Evolutionary conservation across 2,888 invertebrate genomes (phyloP).

Genomic region (Agonopterix subpropinquella): DNA sequence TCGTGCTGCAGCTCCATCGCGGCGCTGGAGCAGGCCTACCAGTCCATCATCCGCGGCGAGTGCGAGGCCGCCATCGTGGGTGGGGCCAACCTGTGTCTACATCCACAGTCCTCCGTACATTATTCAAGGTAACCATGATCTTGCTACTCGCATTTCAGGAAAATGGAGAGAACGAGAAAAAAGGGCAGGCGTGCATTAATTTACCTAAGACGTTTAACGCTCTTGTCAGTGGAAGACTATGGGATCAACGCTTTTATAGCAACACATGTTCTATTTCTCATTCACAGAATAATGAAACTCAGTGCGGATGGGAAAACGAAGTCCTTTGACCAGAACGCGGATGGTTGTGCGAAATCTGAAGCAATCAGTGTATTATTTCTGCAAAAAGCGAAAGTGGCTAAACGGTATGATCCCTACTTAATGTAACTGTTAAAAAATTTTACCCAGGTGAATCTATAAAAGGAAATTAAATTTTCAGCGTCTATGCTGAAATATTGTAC

Average conservation of each 20-base stretch:
- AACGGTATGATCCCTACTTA: conserved; percentile 34
- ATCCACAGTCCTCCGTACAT: conserved; percentile 62
- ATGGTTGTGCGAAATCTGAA: conserved; percentile 87
- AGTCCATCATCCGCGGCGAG: conserved; percentile 38
- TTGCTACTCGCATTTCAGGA: no score
- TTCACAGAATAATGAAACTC: conserved; percentile 50
- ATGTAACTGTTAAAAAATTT: no score
- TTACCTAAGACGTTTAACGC: no score
- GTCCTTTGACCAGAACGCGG: conserved; percentile 87
- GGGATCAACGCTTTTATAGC: no score
- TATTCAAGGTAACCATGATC: conserved; percentile 33
- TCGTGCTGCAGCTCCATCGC: conserved; percentile 44
- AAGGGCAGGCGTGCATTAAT: no score
- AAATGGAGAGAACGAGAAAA: no score
- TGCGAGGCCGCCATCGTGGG: conserved; percentile 77
- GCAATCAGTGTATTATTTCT: conserved; percentile 80
- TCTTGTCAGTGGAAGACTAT: no score
- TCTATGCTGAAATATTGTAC: conserved; percentile 80
- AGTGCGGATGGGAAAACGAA: conserved; percentile 89
- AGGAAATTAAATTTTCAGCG: conserved; percentile 24
- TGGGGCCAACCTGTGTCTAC: conserved; percentile 73
- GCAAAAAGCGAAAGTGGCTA: conserved; percentile 79
- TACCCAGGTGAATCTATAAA: no score
- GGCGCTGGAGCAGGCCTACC: conserved; percentile 43
- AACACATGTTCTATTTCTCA: not conserved